Evolutionary conservation across 2,113 vertebrate species (phyloP), one percentile per base, ranked within the genome.

Genomic region (Illadopsis cleaveri): DNA sequence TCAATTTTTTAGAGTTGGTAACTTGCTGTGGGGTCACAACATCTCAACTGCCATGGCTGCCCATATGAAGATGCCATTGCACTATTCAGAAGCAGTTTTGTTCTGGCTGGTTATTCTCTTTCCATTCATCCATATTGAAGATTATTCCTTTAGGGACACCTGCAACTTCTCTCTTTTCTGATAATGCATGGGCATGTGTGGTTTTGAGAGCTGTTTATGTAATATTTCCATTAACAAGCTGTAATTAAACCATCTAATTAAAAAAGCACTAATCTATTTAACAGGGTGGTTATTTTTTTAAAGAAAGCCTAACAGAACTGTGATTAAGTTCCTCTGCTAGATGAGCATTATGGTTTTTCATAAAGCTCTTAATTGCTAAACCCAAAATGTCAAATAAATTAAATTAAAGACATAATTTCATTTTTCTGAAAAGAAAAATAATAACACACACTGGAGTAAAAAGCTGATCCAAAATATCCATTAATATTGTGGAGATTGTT

Each of bases 211-310:
- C 95, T 97, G 97, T 97, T 97, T 96, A 95, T 96, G 97, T 95
- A 96, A 97, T 97, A 97, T 97, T 97, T 98, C 96, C 96, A 98
- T 97, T 97, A 98, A 98, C 86, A 95, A 96, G 96, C 84, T 96
- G 77, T 97, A 98, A 98, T 98, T 98, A 98, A 98, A 96, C 94
- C 83, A 93, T 93, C 96, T 97, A 98, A 97, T 98, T 95, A 96
- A 98, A 97, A 96, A 97, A 97, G 62, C 76, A 93, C 93, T 96
- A 95, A 98, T 98, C 97, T 96, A 96, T 97, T 98, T 98, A 97
- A 95, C 87, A 70, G 38, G 33, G 57, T 12, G n/a, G 15, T 35
- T 70, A 57, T 54, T 82, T 45, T 58, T n/a, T 31, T 25, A 72
- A 86, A 96, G 69, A 95, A 92, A 84, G 48, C 77, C 70, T 97